phyloP scores from a whole-genome alignment of 2,113 vertebrate species.

The Coracopsis vasa region DNA sequence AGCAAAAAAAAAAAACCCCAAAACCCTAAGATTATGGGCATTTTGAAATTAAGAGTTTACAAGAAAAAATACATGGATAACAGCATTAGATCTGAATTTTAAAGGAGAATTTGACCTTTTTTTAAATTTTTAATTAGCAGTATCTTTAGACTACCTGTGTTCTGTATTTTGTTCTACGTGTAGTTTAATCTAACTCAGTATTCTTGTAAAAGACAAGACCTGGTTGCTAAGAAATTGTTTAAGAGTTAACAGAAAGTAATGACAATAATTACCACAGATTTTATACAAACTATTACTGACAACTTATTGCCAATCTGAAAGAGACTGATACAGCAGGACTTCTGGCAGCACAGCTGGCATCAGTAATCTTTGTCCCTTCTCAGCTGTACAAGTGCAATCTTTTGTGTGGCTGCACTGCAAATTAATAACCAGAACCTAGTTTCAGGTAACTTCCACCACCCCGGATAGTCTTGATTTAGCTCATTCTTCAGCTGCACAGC shows the following conservation, averaged over 20 bases:
- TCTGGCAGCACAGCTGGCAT: neutral
- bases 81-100: rapidly evolving
- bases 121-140: neutral
- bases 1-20: neutral
- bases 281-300: neutral
- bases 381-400: neutral
- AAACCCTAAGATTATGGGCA: neutral
- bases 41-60: neutral
- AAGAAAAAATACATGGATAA: neutral
- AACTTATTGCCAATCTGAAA: neutral
- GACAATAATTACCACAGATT: neutral
- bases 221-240: neutral
- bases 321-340: neutral
- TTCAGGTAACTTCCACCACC: neutral
- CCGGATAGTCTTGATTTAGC: neutral
- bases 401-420: neutral
- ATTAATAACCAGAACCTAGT: neutral
- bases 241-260: neutral
- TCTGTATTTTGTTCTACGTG: neutral
- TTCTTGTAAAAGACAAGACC: neutral
- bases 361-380: neutral
- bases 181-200: neutral
- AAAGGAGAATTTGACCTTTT: neutral
- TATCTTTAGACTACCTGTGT: neutral
- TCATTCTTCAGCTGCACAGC: neutral